Percentiles rank a stretch among this genome's conserved stretches.
These are phyloP conservation scores for Melanostoma scalare DNA, from an alignment of 2,888 invertebrate species.

Conservation along the genomic window DNA sequence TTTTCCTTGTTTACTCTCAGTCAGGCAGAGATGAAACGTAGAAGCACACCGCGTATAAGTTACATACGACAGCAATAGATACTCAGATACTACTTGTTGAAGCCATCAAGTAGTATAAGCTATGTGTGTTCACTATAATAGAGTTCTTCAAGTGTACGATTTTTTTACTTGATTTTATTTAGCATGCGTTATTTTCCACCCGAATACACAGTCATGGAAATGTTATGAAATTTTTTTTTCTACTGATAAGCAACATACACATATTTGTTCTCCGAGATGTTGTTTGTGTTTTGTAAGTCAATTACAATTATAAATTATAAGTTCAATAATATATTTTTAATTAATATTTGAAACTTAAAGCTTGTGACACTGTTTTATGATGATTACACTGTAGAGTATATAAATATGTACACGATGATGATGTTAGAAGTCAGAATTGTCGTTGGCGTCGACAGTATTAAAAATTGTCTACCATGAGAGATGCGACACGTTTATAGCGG, in stretches of 20 bases:
- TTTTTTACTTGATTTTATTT: constrained; percentile 26
- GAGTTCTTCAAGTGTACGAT: constrained; percentile 45
- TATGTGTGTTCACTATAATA: constrained; percentile 46
- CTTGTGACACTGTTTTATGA: constrained; percentile 27
- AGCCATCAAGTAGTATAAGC: constrained; percentile 39
- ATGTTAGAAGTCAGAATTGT: constrained; percentile 42
- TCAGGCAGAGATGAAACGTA: constrained; percentile 35
- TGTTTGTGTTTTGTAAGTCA: constrained; percentile 53
- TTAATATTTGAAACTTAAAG: constrained; percentile 38
- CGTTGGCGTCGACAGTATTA: constrained; percentile 29
- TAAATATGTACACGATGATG: constrained; percentile 47
- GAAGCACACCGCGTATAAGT: constrained; percentile 47
- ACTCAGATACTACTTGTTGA: constrained; percentile 61
- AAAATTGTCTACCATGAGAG: constrained; percentile 50
- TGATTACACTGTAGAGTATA: constrained; percentile 28
- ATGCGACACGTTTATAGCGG: constrained; percentile 71
- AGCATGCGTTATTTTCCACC: constrained; percentile 63
- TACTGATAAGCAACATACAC: constrained; percentile 71
- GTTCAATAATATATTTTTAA: constrained; percentile 34
- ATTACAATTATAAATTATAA: constrained; percentile 20
- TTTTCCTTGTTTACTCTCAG: constrained; percentile 51
- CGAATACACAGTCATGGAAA: constrained; percentile 58
- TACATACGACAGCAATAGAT: constrained; percentile 52
- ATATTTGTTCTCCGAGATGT: constrained; percentile 60
- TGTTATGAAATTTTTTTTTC: constrained; percentile 63